phyloP scores from a whole-genome alignment of 2,113 vertebrate genomes.

The Shinisaurus crocodilurus region DNA sequence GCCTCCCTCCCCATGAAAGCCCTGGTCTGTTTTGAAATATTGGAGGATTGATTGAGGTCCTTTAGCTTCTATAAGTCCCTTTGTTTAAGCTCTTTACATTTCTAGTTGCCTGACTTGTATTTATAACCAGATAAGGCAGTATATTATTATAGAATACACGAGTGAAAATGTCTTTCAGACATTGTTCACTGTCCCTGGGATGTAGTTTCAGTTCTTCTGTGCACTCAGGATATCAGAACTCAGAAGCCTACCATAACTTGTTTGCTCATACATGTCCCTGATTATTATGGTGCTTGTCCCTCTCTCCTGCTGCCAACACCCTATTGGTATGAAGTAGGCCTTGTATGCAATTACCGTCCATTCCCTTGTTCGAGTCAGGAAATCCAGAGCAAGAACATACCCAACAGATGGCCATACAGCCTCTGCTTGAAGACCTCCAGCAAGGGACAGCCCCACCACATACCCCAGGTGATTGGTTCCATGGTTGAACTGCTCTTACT shows the following conservation, averaged over 20 bases:
- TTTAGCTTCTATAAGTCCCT: background rate
- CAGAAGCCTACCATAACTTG: background rate
- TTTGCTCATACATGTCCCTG: background rate
- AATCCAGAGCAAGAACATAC: background rate
- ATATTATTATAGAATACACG: background rate
- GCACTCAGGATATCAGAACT: background rate
- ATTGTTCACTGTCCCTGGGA: background rate
- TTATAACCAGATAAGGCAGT: background rate
- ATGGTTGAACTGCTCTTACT: background rate
- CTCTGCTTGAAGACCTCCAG: too few species aligned
- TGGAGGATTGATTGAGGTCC: background rate
- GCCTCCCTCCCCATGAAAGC: background rate
- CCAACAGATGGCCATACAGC: too few species aligned
- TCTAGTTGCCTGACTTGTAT: background rate
- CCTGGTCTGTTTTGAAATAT: background rate
- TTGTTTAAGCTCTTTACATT: background rate
- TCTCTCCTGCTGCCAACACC: too few species aligned
- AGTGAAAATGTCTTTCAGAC: background rate
- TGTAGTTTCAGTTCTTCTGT: background rate
- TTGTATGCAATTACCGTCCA: too few species aligned
- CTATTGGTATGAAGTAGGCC: too few species aligned
- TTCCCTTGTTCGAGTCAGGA: background rate
- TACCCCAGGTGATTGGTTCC: too few species aligned
- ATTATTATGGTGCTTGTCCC: too few species aligned
- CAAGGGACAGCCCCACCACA: too few species aligned